Percentiles rank a stretch among this genome's conserved stretches.
Evolutionary conservation across 2,113 vertebrate genomes (phyloP).

Genomic region (Cinclus mexicanus): DNA sequence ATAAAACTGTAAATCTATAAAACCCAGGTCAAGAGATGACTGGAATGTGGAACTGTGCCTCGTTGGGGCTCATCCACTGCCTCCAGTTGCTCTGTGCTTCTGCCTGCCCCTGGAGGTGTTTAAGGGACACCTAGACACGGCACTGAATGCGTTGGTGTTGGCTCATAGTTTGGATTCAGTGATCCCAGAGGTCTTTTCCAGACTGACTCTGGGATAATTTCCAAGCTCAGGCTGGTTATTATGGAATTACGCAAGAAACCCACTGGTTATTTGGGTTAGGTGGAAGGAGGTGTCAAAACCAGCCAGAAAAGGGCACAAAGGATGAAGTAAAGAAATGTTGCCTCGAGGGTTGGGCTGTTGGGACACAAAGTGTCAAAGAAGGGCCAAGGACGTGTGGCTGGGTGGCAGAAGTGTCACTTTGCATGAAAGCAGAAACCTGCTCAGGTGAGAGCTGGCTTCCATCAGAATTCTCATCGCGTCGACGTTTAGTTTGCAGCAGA

Average conservation of each 20-base stretch:
- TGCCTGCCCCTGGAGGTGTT: not conserved
- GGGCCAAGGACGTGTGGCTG: not conserved
- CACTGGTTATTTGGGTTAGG: rapidly evolving
- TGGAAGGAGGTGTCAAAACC: not conserved
- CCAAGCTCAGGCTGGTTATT: not conserved
- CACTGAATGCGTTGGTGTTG: not conserved
- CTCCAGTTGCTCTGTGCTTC: not conserved
- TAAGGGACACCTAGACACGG: not conserved
- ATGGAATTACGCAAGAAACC: not conserved
- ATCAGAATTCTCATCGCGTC: not conserved
- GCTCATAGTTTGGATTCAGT: not conserved
- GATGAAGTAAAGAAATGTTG: not conserved
- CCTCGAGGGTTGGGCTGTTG: not conserved
- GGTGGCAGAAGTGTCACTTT: not conserved
- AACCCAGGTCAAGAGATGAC: not conserved
- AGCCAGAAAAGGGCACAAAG: rapidly evolving
- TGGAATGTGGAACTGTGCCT: rapidly evolving
- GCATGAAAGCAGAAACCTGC: not conserved
- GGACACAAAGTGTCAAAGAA: not conserved
- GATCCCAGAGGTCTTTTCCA: not conserved
- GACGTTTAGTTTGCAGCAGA: rapidly evolving
- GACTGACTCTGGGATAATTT: not conserved
- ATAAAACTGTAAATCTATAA: not conserved
- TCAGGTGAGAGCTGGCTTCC: not conserved
- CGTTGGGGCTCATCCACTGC: not conserved